Base-by-base conservation (phyloP, 2,888 invertebrate genomes). In the Nephrotoma flavescens region DNA sequence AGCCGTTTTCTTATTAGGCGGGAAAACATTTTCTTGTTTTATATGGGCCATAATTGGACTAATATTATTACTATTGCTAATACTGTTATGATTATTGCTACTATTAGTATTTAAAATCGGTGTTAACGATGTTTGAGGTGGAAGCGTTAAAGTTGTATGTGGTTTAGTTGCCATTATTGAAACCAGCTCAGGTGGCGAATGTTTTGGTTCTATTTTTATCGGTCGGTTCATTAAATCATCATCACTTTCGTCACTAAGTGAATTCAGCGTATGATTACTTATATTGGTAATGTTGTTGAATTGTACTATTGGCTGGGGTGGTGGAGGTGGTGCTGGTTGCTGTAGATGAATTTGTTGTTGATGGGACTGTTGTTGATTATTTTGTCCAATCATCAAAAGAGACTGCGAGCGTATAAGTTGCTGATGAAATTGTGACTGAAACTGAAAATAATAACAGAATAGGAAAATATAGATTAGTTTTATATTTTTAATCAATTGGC, bases 101-200 rank as follows among this genome's bases (percentile, higher is more conserved):
- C 42, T 86, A 86, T 86, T 86, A 19, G 42, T 83, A 84, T 86
- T 83, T 84, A 42, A 84, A 84, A 84, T 84, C 15, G 84, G 84
- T 42, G 41, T 42, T n/a, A 84, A 84, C 15, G 84, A 84, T 6
- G 84, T 42, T n/a, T 84, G 84, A 42, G n/a, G 42, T 84, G 84
- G 42, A 42, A 84, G 42, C n/a, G 41, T 42, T 84, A n/a, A 6
- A 12, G n/a, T 11, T 84, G 84, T 42, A n/a, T 41, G 41, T 15
- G n/a, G 41, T 42, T 42, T 84, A 84, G 42, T 84, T 41, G 42
- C 42, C 41, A 15, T 84, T 71, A 71, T 71, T 84, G 84, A 84
- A 42, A 84, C 42, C 84, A 84, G 84, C 42, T 84, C 84, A 84
- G 84, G 84, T 84, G 84, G 84, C 84, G 84, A 84, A 42, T 41